Base-by-base conservation (phyloP, 2,888 invertebrate species). In the Boloria euphrosyne region DNA sequence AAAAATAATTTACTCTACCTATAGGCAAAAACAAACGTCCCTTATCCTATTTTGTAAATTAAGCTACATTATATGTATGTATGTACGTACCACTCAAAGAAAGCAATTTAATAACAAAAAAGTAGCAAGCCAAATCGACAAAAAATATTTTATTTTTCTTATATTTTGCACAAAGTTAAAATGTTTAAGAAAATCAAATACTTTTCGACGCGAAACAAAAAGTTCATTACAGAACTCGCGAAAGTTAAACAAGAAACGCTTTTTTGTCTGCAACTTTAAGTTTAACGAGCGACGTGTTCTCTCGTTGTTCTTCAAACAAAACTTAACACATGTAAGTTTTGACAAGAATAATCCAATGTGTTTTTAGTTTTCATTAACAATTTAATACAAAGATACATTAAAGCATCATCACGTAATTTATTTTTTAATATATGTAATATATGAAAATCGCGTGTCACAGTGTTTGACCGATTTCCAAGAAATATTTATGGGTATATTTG, bases 261-360 rank as follows among this genome's bases (percentile, higher is more conserved):
- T 58, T 57, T 64, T 64, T 44, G 58, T 59, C 38, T 65, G 51
- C 59, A 59, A 52, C 46, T 65, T 65, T 18, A 59, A 50, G 49
- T 59, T 61, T 65, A 59, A 65, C 64, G 53, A 65, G 64, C 64
- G 52, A 59, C 64, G 64, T 53, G 64, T 59, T 59, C 47, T 31
- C 47, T 52, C 46, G 52, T 52, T 27, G 47, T 52, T 51, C 58
- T 64, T 64, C 46, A 65, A 68, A 55, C 50, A 52, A 61, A 67
- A 60, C 67, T 65, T 65, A 65, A 38, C 51, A 58, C 59, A 51
- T 49, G 54, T 47, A 57, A 68, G 57, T 68, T 65, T 68, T 61
- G 38, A 52, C 50, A 57, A 65, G 51, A 53, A 61, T 61, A 65
- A 61, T 22, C 57, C 46, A 57, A 10, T 49, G 49, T 18, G 13